Percentiles rank a stretch among this genome's conserved stretches.
These are phyloP conservation scores for Plotosus lineatus DNA, from an alignment of 2,113 vertebrate species.

Conservation along the genomic window DNA sequence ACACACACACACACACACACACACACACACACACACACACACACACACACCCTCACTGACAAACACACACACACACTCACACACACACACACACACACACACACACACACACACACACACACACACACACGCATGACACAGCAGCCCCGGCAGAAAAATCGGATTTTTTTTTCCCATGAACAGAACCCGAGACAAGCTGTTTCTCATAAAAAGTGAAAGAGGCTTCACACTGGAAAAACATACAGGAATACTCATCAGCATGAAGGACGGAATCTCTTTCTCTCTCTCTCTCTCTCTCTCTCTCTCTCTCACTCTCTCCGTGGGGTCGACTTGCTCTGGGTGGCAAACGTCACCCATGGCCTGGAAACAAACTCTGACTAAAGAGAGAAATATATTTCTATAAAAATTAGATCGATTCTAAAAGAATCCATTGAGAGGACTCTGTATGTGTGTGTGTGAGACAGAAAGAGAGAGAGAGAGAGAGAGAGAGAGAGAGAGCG, in stretches of 20 bases:
- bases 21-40: constrained; percentile 3
- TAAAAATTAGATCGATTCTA: background rate
- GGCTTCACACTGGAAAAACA: constrained; percentile 54
- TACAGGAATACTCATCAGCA: constrained; percentile 55
- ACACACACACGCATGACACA: constrained; percentile 19
- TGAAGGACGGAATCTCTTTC: constrained; percentile 20
- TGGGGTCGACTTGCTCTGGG: constrained; percentile 35
- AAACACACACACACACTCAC: constrained; percentile 23
- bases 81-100: constrained; percentile 11
- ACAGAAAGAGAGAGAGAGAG: too few relatives aligned
- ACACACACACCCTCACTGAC: constrained; percentile 27
- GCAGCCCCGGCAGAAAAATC: constrained; percentile 42
- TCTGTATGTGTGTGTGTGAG: background rate
- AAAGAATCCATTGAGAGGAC: background rate
- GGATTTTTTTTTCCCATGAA: constrained; percentile 45
- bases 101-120: constrained; percentile 24
- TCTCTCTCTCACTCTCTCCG: constrained; percentile 29
- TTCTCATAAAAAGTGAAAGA: constrained; percentile 54
- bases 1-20: too few relatives aligned
- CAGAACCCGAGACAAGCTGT: constrained; percentile 54
- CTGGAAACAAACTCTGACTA: constrained; percentile 8
- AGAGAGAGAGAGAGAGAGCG: too few relatives aligned
- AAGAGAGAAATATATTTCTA: background rate
- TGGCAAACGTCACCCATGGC: constrained; percentile 46
- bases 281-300: too few relatives aligned